A percentile compares a stretch with the other conserved stretches of the same genome.
Evolutionary conservation across 2,888 invertebrate species (phyloP).

Genomic region (Eristalinus aeneus): DNA sequence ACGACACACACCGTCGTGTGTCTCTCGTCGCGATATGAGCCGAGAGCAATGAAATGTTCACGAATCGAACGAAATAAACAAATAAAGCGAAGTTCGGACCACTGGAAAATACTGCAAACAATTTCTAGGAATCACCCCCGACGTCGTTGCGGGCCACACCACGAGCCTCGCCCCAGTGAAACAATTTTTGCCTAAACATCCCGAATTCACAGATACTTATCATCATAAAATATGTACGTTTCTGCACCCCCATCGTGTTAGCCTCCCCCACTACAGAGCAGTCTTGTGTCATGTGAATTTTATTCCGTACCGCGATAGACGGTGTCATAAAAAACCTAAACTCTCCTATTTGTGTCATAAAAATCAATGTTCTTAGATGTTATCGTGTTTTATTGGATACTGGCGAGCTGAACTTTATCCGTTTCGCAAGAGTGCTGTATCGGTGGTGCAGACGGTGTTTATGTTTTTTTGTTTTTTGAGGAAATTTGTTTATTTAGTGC

Average conservation of each 20-base stretch:
- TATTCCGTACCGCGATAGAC: constrained; percentile 5
- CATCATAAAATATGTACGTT: constrained; percentile 2
- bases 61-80: neutral
- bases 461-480: neutral
- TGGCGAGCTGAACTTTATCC: neutral
- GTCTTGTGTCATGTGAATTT: constrained; percentile 1
- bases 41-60: constrained; percentile 42
- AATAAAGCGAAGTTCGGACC: constrained; percentile 41
- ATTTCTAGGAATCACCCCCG: neutral
- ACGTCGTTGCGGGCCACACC: neutral
- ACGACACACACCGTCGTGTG: constrained; percentile 40
- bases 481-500: neutral
- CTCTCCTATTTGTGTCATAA: constrained; percentile 42
- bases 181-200: neutral
- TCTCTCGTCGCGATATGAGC: neutral
- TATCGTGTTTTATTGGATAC: constrained; percentile 10
- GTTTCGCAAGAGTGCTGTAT: constrained; percentile 1
- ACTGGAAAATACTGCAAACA: constrained; percentile 4
- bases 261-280: neutral
- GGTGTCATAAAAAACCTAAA: constrained; percentile 20
- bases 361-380: constrained; percentile 37
- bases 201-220: constrained; percentile 8
- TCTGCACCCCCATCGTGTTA: neutral
- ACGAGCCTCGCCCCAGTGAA: neutral
- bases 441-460: neutral